These are phyloP conservation scores for Sardinella longiceps DNA, from an alignment of 2,797 vertebrate species.

Conservation along the genomic window DNA sequence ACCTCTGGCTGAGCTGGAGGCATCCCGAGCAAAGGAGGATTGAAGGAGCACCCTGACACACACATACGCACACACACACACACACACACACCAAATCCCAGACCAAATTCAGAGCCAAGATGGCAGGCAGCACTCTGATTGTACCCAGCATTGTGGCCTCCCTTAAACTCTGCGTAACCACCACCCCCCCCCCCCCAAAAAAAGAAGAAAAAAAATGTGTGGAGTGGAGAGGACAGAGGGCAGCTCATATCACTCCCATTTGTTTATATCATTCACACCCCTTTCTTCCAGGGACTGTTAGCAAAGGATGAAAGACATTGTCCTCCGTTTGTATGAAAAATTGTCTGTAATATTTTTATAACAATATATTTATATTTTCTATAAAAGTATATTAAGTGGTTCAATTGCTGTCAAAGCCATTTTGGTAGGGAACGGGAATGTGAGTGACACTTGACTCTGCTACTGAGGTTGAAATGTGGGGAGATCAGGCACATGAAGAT, in stretches of 20 bases:
- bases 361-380: slow-evolving; percentile 54
- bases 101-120: slow-evolving; percentile 14
- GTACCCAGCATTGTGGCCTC: slow-evolving; percentile 19
- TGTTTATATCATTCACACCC: not conserved
- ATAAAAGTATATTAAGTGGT: slow-evolving; percentile 35
- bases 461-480: not conserved
- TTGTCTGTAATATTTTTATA: slow-evolving; percentile 56
- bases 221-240: slow-evolving; percentile 4
- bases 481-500: slow-evolving; percentile 28
- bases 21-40: slow-evolving; percentile 36
- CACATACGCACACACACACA: slow-evolving; percentile 27
- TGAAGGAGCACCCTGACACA: slow-evolving; percentile 25
- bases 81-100: slow-evolving; percentile 41
- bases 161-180: not conserved
- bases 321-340: slow-evolving; percentile 50
- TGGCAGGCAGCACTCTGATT: slow-evolving; percentile 22
- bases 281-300: not conserved
- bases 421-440: not conserved
- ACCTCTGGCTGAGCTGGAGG: slow-evolving; percentile 34
- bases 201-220: slow-evolving; percentile 33
- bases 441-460: not conserved
- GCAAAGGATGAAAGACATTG: slow-evolving; percentile 39
- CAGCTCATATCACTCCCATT: slow-evolving; percentile 3
- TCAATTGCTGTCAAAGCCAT: slow-evolving; percentile 31
- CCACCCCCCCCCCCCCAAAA: not conserved